Evolutionary conservation across 2,888 invertebrate genomes (phyloP), one percentile per base, ranked within the genome.

Genomic region (Monopis laevigella): DNA sequence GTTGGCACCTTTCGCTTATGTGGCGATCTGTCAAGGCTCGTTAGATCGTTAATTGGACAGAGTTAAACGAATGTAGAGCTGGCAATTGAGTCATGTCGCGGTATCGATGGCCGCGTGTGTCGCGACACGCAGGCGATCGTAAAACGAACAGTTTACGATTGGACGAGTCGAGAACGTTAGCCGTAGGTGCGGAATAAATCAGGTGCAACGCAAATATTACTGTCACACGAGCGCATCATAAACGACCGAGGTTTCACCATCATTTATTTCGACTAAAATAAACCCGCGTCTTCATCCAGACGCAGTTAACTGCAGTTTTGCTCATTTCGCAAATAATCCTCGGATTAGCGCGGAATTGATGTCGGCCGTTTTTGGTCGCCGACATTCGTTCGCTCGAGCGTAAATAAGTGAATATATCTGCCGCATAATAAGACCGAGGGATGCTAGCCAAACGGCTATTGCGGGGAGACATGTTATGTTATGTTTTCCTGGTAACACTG

Each of bases 161-260:
- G 55, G 54, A 45, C 44, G 48, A 48, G 51, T 48, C 54, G 45
- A 44, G 40, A 18, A 32, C 48, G 45, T 46, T 49, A 46, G 48
- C 54, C 52, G 50, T 55, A 54, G 58, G 54, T 57, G 56, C 52
- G 43, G 51, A 51, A 65, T 74, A 72, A 73, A 73, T 75, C 72
- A 74, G 65, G 55, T 57, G 56, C 55, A 59, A 57, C 61, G 57
- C 68, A 65, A 67, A 69, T 68, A 70, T 69, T 60, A 66, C 59
- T 66, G 70, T 66, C 69, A 61, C 35, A 55, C 46, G 51, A 52
- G 53, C 54, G 59, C 63, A 57, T 72, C 72, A 71, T 72, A 73
- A 71, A 66, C 61, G 64, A 50, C 45, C 48, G 51, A 52, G 54
- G 56, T 55, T 59, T 56, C 49, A 56, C 55, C 50, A 59, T 58